Conservation (phyloP, 2,797 vertebrate species). For the Gouania willdenowi region DNA sequence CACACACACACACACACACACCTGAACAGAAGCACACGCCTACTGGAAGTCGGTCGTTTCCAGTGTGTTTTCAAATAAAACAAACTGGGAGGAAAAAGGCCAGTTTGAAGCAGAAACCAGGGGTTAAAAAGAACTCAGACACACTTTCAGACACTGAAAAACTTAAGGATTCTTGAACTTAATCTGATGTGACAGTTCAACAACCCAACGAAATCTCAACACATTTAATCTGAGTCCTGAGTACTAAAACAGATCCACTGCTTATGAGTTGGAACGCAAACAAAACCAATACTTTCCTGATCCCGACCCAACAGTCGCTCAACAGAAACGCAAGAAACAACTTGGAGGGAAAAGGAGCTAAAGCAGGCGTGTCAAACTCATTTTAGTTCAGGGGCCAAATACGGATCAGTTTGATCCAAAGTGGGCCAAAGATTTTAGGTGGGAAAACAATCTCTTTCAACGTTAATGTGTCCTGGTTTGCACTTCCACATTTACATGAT, state of each 20-base stretch:
- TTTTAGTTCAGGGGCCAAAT: too few species aligned
- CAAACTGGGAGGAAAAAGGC: slow-evolving; percentile 16
- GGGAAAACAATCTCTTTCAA: too few species aligned
- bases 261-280: slow-evolving; percentile 29
- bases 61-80: neutral
- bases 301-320: slow-evolving; percentile 26
- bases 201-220: slow-evolving; percentile 47
- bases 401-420: too few species aligned
- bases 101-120: slow-evolving; percentile 5
- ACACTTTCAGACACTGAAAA: slow-evolving; percentile 15
- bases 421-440: too few species aligned
- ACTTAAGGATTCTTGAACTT: slow-evolving; percentile 33
- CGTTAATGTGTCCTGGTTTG: too few species aligned
- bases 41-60: neutral
- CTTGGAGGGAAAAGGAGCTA: neutral
- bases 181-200: slow-evolving; percentile 54
- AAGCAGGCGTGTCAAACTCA: too few species aligned
- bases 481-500: too few species aligned
- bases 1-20: slow-evolving; percentile 10
- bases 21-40: neutral
- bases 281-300: slow-evolving; percentile 33
- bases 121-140: slow-evolving; percentile 18
- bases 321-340: slow-evolving; percentile 1
- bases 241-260: slow-evolving; percentile 45
- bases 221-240: slow-evolving; percentile 45